These are phyloP conservation scores for Trichogramma pretiosum DNA, from an alignment of 1,140 invertebrate species.

Conservation along the genomic window DNA sequence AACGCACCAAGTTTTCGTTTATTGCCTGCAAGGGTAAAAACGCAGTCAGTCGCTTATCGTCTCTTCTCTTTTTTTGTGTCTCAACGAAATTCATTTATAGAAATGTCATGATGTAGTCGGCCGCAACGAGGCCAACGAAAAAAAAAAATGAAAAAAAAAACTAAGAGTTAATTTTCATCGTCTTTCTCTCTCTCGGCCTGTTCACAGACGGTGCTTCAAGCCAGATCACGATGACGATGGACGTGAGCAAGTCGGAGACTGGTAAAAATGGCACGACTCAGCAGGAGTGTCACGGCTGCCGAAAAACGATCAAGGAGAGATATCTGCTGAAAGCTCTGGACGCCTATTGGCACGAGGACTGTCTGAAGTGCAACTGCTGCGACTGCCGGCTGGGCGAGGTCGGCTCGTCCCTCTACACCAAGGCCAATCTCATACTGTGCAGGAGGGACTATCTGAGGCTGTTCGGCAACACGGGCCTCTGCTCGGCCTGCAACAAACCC, in stretches of 20 bases:
- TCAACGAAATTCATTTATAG: too few relatives aligned
- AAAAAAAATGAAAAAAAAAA: too few relatives aligned
- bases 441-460: slow-evolving; percentile 95
- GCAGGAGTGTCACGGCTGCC: slow-evolving; percentile 76
- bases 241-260: slow-evolving; percentile 59
- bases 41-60: too few relatives aligned
- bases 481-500: slow-evolving; percentile 89
- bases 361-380: slow-evolving; percentile 94
- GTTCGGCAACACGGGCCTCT: slow-evolving; percentile 84
- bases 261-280: slow-evolving; percentile 50
- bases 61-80: slow-evolving; percentile 16
- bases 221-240: slow-evolving; percentile 60
- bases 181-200: not conserved
- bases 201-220: slow-evolving; percentile 38
- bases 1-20: too few relatives aligned
- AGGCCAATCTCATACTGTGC: slow-evolving; percentile 95
- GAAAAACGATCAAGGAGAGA: slow-evolving; percentile 78
- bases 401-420: slow-evolving; percentile 92
- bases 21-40: too few relatives aligned
- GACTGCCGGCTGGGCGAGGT: slow-evolving; percentile 94
- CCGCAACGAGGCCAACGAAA: too few relatives aligned
- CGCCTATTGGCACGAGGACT: slow-evolving; percentile 96
- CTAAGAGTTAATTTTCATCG: too few relatives aligned
- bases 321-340: slow-evolving; percentile 80
- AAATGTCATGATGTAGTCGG: too few relatives aligned